Evolutionary conservation across 2,888 invertebrate species (phyloP).

Genomic region (Acronicta leporina): DNA sequence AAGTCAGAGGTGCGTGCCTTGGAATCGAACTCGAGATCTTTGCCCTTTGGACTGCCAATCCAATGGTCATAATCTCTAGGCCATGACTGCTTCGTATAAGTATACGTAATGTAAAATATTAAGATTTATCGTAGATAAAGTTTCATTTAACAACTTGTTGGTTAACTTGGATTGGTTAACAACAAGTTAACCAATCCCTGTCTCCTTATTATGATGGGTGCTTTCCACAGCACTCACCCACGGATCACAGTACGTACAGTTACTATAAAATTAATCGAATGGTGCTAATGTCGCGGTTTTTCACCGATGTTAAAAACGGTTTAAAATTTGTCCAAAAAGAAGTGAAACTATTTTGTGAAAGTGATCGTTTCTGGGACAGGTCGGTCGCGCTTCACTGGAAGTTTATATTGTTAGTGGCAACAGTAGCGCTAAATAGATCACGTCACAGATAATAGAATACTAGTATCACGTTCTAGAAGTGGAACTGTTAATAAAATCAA

Average conservation of each 20-base stretch:
- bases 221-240: not conserved
- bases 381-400: constrained; percentile 60
- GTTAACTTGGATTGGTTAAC: too few species aligned
- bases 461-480: constrained; percentile 7
- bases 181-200: not conserved
- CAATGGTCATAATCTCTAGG: too few species aligned
- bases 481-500: not conserved
- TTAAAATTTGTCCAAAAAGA: constrained; percentile 46
- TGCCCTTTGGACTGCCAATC: too few species aligned
- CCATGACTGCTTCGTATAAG: too few species aligned
- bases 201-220: not conserved
- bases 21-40: too few species aligned
- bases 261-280: constrained; percentile 13
- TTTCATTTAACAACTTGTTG: too few species aligned
- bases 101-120: too few species aligned
- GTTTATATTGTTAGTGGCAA: constrained; percentile 20
- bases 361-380: constrained; percentile 61
- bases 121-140: too few species aligned
- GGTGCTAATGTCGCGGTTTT: constrained; percentile 24
- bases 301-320: constrained; percentile 19
- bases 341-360: constrained; percentile 64
- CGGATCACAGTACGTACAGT: constrained; percentile 17
- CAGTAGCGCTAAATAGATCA: constrained; percentile 2
- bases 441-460: too few species aligned
- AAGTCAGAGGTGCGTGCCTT: too few species aligned